Base-by-base conservation (phyloP, 2,888 invertebrate genomes). In the Eristalis intricaria region DNA sequence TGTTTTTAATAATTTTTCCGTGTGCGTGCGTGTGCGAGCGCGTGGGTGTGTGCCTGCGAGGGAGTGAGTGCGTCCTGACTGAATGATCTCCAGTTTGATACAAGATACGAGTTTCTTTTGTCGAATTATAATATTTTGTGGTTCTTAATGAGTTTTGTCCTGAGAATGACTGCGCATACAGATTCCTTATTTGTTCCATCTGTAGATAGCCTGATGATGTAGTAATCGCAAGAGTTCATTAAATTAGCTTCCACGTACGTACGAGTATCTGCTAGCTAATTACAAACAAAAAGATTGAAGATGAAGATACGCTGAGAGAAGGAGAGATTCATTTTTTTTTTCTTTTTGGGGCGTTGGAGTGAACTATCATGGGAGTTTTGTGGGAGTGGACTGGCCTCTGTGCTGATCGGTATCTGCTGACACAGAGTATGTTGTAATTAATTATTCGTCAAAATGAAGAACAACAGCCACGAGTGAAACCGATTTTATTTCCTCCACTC, bases 141-240 rank as follows among this genome's bases (percentile, higher is more conserved):
- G n/a, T 50, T 50, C 19, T 19, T 19, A 22, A 19, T 19, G 50
- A 19, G n/a, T 71, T 81, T 56, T 71, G 58, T 82, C 40, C 29
- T 69, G 26, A 35, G 83, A 83, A 66, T 86, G 75, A 83, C 38
- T 86, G 78, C 68, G 68, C 70, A 84, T 84, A 76, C 73, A 60
- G 56, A 74, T 32, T 83, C 74, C 50, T 78, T 85, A 71, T 73
- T 77, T 85, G 73, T 84, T 87, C 84, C 84, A 87, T 87, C 87
- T 87, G 87, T 87, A 87, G 87, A 87, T 87, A 87, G 87, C 87
- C 87, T 84, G 87, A 84, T 84, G 83, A 86, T 83, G 83, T 83
- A 79, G 80, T 65, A 73, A 77, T 77, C 77, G 68, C 68, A 65
- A 19, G 56, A 69, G 81, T 89, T 75, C 77, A 83, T 83, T 86